Evolutionary conservation across 2,797 vertebrate genomes (phyloP), one percentile per base, ranked within the genome.

Genomic region (Taenioides sp.): DNA sequence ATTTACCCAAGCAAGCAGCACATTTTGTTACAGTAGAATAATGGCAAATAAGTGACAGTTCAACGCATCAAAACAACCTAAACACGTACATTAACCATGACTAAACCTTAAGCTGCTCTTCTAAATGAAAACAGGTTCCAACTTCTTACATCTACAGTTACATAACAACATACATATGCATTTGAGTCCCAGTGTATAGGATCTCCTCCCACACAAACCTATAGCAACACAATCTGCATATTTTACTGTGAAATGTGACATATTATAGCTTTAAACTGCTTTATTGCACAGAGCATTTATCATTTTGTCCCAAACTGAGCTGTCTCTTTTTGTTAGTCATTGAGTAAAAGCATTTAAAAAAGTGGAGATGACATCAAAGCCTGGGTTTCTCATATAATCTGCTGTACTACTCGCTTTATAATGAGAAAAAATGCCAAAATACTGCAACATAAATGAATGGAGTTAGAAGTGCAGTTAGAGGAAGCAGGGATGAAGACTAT

Each of bases 401-500:
- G 63, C 66, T 67, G 73, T 61, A 72, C 75, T 65, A 49, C 67
- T 75, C 23, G 74, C 71, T 70, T 75, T 71, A 80, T 71, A 69
- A 66, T 73, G 77, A 75, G 63, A 73, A 77, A 61, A 70, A 74
- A 65, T 61, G 47, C 50, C 50, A 68, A 73, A 74, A 79, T 71
- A 37, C 64, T 67, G 47, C 27, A 73, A 73, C 74, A 61, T 47
- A 62, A 72, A 60, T 50, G 66, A 28, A 61, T 72, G 63, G 64
- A 73, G 81, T 66, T n/a, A 55, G n/a, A 9, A 59, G 66, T 57
- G 22, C 72, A 69, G 69, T 59, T 78, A 71, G 55, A 71, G 62
- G 69, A 76, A 75, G 73, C 76, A 40, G 66, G 70, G 80, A 79
- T 80, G 77, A 80, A 85, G 78, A 73, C 71, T 81, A 82, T 83